These are phyloP conservation scores for Brassicogethes aeneus DNA, from an alignment of 2,888 invertebrate genomes.

Conservation along the genomic window DNA sequence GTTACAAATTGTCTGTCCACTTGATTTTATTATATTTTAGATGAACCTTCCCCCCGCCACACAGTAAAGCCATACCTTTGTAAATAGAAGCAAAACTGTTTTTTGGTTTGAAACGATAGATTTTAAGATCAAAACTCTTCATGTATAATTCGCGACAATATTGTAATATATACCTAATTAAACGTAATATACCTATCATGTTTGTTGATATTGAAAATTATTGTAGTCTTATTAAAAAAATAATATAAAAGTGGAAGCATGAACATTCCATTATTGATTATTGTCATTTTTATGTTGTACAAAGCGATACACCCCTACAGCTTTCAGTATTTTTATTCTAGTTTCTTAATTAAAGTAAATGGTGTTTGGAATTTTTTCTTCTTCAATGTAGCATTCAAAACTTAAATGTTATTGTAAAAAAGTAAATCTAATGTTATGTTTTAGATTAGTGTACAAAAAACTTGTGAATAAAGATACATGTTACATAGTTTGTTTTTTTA, in stretches of 20 bases:
- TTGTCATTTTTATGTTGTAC: constrained; percentile 27
- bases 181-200: constrained; percentile 10
- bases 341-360: constrained; percentile 18
- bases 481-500: background rate
- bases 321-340: constrained; percentile 24
- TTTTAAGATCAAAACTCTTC: constrained; percentile 1
- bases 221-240: constrained; percentile 11
- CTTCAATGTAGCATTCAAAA: constrained; percentile 20
- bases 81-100: background rate
- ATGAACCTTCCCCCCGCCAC: too few species aligned
- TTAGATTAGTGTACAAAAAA: constrained; percentile 26
- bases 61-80: background rate
- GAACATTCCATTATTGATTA: constrained; percentile 29
- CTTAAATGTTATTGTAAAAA: constrained; percentile 23
- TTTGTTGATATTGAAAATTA: constrained; percentile 14
- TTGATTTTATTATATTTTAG: constrained; percentile 22
- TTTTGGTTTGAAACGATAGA: constrained; percentile 4
- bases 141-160: constrained; percentile 11
- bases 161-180: too few species aligned
- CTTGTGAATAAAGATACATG: constrained; percentile 22
- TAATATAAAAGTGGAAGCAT: constrained; percentile 20
- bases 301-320: constrained; percentile 28
- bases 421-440: constrained; percentile 18
- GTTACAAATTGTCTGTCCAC: constrained; percentile 23
- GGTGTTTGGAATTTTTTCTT: constrained; percentile 22